A percentile compares a stretch with the other conserved stretches of the same genome.
These are phyloP conservation scores for Ischnus inquisitorius DNA, from an alignment of 2,888 invertebrate genomes.

Conservation along the genomic window DNA sequence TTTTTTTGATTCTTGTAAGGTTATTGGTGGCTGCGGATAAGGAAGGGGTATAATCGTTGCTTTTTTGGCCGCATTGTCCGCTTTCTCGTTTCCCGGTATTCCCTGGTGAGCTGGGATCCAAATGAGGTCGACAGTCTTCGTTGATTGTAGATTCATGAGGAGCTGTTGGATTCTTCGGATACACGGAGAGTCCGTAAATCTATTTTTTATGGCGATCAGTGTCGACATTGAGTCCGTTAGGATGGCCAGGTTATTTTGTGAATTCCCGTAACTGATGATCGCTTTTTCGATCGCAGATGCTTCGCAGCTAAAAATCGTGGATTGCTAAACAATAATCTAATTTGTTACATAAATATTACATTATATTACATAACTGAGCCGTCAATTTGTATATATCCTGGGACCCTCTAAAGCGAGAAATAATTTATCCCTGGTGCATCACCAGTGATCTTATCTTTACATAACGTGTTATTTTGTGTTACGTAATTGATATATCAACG, in stretches of 20 bases:
- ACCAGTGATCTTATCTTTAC: no score
- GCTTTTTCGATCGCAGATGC: conserved; percentile 30
- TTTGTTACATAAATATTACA: no score
- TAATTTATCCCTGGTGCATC: no score
- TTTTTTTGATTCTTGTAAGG: neutral
- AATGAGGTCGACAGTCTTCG: neutral
- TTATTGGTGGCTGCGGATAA: neutral
- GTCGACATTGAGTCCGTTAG: conserved; percentile 42
- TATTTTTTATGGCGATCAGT: conserved; percentile 7
- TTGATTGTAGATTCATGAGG: neutral
- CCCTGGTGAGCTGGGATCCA: conserved; percentile 54
- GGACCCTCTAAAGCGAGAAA: no score
- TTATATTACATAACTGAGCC: no score
- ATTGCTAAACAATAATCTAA: no score
- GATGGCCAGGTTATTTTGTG: neutral
- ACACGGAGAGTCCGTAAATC: neutral
- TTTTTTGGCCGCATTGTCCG: conserved; percentile 36
- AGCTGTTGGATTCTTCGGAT: conserved; percentile 19
- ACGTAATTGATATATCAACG: no score
- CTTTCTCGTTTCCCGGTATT: conserved; percentile 37
- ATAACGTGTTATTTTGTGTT: no score
- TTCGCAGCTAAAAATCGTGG: conserved; percentile 41
- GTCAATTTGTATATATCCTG: no score
- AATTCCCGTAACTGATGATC: neutral
- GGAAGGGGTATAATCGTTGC: neutral